Evolutionary conservation across 92 coral and sea anemone species (phyloP).

Genomic region (Galaxea fascicularis): DNA sequence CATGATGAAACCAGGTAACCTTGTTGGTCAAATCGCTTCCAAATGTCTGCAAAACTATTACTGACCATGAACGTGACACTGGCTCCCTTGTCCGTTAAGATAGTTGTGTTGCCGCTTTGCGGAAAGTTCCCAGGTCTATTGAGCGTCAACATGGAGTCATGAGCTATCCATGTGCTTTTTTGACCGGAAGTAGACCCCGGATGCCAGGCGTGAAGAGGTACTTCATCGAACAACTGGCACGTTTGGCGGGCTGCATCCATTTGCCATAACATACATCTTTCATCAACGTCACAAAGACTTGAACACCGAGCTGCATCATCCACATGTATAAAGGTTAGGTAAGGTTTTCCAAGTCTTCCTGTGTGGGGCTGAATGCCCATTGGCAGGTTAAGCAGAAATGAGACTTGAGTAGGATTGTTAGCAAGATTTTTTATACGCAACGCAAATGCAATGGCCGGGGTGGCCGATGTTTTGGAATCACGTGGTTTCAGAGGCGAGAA

Average conservation of each 20-base stretch:
- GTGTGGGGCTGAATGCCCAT: slow-evolving; percentile 44
- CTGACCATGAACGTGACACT: slow-evolving; percentile 47
- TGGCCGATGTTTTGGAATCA: slow-evolving; percentile 47
- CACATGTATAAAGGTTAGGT: background rate
- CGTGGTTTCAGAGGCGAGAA: slow-evolving; percentile 48
- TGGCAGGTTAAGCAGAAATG: slow-evolving; percentile 50
- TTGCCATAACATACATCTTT: slow-evolving; percentile 47
- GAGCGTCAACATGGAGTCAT: slow-evolving; percentile 45
- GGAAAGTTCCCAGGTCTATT: slow-evolving; percentile 47
- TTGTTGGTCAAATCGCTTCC: slow-evolving; percentile 30
- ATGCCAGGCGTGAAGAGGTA: slow-evolving; percentile 43
- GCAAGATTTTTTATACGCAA: slow-evolving; percentile 40
- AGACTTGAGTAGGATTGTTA: slow-evolving; percentile 23
- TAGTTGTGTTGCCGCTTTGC: slow-evolving; percentile 50
- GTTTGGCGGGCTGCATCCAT: slow-evolving; percentile 13
- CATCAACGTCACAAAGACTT: background rate
- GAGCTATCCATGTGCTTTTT: slow-evolving; percentile 41
- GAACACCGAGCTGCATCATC: background rate
- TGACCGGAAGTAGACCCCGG: slow-evolving; percentile 37
- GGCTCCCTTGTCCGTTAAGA: background rate
- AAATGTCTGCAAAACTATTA: slow-evolving; percentile 29
- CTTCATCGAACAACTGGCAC: slow-evolving; percentile 16
- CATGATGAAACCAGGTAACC: slow-evolving; percentile 20
- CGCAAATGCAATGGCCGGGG: slow-evolving; percentile 46
- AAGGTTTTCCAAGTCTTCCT: slow-evolving; percentile 14